A percentile compares a stretch with the other conserved stretches of the same genome.
Conservation (phyloP, 2,113 vertebrate genomes). For the Pachypanchax playfairii region DNA sequence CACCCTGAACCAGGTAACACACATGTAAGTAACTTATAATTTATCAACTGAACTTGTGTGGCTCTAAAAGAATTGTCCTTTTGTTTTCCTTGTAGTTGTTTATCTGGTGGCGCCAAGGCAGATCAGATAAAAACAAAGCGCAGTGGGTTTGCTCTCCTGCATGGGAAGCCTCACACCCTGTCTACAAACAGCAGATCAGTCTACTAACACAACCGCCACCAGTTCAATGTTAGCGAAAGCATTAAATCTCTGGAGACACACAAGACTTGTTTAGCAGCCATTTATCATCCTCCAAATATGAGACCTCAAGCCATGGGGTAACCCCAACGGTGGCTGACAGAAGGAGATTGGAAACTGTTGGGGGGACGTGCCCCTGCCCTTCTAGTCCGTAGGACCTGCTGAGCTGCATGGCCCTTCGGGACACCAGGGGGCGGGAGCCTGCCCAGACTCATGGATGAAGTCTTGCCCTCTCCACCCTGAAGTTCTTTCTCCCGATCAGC, state of each 20-base stretch:
- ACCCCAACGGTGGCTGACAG: conserved; percentile 60
- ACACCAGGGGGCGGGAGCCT: conserved; percentile 65
- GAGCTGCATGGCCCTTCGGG: conserved; percentile 51
- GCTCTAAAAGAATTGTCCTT: conserved; percentile 45
- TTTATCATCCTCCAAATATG: conserved; percentile 65
- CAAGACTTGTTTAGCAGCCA: conserved; percentile 47
- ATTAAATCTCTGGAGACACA: conserved; percentile 46
- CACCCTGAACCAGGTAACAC: conserved; percentile 40
- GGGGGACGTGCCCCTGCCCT: conserved; percentile 40
- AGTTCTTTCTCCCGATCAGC: conserved; percentile 56
- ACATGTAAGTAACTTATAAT: conserved; percentile 42
- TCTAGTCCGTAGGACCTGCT: conserved; percentile 54
- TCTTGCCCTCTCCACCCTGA: conserved; percentile 47
- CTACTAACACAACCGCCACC: conserved; percentile 42
- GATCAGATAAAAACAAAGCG: conserved; percentile 62
- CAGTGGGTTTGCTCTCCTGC: conserved; percentile 21
- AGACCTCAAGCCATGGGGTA: conserved; percentile 42
- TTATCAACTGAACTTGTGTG: conserved; percentile 55
- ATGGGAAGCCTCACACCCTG: conserved; percentile 18
- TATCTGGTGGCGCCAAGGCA: conserved; percentile 57
- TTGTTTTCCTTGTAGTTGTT: conserved; percentile 65
- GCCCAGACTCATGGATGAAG: conserved; percentile 36
- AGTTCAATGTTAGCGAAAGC: conserved; percentile 44
- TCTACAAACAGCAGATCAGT: conserved; percentile 31
- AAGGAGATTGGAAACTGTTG: conserved; percentile 65